Conservation (phyloP, 2,888 invertebrate genomes). For the Carpatolechia fugitivella region DNA sequence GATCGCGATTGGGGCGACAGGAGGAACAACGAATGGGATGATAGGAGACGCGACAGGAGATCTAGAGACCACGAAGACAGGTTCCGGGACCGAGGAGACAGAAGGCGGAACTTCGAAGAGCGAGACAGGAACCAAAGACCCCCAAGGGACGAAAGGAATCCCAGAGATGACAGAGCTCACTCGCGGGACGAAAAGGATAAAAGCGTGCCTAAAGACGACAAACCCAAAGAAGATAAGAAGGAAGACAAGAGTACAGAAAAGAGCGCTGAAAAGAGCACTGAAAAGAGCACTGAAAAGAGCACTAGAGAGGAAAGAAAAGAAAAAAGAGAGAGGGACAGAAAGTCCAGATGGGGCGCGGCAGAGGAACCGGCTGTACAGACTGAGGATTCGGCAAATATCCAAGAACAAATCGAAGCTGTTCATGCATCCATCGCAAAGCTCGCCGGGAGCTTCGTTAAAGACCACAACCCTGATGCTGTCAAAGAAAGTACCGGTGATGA, state of each 20-base stretch:
- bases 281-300: neutral
- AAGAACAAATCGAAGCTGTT: conserved; percentile 3
- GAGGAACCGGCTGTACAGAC: conserved; percentile 36
- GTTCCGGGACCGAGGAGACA: conserved; percentile 36
- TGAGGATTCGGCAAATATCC: conserved; percentile 11
- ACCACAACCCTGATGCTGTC: neutral
- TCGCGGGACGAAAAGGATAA: conserved; percentile 18
- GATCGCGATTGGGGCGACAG: conserved; percentile 47
- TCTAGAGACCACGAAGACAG: conserved; percentile 49
- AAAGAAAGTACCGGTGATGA: neutral
- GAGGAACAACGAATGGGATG: conserved; percentile 53
- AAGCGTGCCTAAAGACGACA: conserved; percentile 5
- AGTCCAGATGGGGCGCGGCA: conserved; percentile 68
- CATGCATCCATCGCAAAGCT: neutral
- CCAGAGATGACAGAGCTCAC: conserved; percentile 21
- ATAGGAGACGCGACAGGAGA: conserved; percentile 48
- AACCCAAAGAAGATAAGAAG: conserved; percentile 1
- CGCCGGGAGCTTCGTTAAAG: neutral
- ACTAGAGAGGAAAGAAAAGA: conserved; percentile 34
- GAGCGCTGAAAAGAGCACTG: neutral
- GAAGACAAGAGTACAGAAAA: conserved; percentile 6
- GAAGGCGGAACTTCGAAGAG: conserved; percentile 47
- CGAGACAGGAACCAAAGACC: conserved; percentile 18
- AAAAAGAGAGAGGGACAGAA: conserved; percentile 60
- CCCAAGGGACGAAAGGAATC: conserved; percentile 19